A percentile compares a stretch with the other conserved stretches of the same genome.
Evolutionary conservation across 2,888 invertebrate genomes (phyloP).

Genomic region (Noctuana brunneofusca): DNA sequence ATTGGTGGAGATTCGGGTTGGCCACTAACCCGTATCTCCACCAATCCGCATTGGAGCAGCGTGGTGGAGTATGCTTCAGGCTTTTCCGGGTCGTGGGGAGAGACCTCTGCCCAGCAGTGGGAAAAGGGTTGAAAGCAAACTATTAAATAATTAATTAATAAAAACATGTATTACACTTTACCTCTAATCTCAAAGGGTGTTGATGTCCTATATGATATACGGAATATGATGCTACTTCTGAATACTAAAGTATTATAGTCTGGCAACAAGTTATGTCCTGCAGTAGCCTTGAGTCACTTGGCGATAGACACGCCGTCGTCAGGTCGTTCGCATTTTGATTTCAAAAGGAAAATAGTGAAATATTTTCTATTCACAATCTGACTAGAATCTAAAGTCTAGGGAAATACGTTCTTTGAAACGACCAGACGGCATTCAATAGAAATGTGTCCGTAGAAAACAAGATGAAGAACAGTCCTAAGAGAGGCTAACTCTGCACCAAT

Average conservation of each 20-base stretch:
- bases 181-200: no score
- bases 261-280: neutral
- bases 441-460: slow-evolving; percentile 20
- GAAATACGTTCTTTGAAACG: slow-evolving; percentile 6
- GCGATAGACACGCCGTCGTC: neutral
- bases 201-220: no score
- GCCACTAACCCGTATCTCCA: no score
- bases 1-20: no score
- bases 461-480: slow-evolving; percentile 36
- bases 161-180: neutral
- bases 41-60: no score
- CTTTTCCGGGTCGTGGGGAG: no score
- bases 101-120: no score
- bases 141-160: no score
- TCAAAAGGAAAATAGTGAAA: neutral
- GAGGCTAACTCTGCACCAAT: slow-evolving; percentile 63
- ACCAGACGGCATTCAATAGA: slow-evolving; percentile 5
- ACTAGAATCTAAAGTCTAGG: neutral
- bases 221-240: neutral
- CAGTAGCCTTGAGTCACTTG: neutral
- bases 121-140: no score
- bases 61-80: no score
- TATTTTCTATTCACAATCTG: neutral
- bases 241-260: neutral
- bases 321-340: neutral